Base-by-base conservation (phyloP, 2,113 vertebrate species). In the Globicephala melas region DNA sequence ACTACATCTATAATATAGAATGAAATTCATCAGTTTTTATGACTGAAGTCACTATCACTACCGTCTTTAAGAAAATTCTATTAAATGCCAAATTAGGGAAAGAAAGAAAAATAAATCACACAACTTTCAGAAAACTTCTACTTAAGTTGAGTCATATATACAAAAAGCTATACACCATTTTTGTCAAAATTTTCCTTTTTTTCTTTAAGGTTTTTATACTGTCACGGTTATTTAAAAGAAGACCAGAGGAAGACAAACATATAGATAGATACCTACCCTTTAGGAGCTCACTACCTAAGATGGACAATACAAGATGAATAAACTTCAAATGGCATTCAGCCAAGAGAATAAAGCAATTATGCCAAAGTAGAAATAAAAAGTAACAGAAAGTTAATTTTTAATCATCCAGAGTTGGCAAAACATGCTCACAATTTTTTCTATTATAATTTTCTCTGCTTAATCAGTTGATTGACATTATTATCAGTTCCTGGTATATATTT, bases 371-470 rank as follows among this genome's bases (percentile, higher is more conserved):
- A 95, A 87, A 82, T 47, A 47, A 68, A 95, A 83, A 77, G 25
- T 38, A 91, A 94, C 1, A 53, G 60, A 33, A 91, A 93, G 55
- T 89, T 65, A 92, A 91, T 77, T 95, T 85, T 76, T 85, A 87
- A 88, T 70, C 58, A 95, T 47, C 14, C 36, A 26, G n/a, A 91
- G 31, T 70, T 83, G 62, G 76, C 25, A 88, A 95, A 91, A 97
- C 6, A 94, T 79, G n/a, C 36, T 87, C 53, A 94, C 1, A 83
- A 70, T 77, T n/a, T 33, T 93, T 88, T 89, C 58, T 97, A 58
- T 36, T 62, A 47, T 91, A 89, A 71, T 87, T 91, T 87, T 91
- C 41, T 89, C n/a, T 77, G n/a, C 36, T 93, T 91, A 38, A 92
- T 74, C 31, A 82, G 38, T 88, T 62, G 84, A 73, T 5, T 50